A percentile compares a stretch with the other conserved stretches of the same genome.
Evolutionary conservation across 2,113 vertebrate species (phyloP).

Genomic region (Anthoscopus minutus): DNA sequence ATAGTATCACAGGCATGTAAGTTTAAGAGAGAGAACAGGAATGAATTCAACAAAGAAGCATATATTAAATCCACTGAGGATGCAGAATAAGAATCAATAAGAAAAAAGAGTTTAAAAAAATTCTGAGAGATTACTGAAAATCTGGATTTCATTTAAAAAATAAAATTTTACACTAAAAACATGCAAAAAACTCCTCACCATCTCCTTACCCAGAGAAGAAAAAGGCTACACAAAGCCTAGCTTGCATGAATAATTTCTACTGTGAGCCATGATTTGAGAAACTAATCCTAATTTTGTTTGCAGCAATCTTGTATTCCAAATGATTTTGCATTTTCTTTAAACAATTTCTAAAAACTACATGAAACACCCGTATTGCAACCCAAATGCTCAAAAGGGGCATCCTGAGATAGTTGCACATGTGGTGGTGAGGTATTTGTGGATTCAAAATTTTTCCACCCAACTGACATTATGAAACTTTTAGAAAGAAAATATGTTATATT

Average conservation of each 20-base stretch:
- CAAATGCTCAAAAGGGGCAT: background rate
- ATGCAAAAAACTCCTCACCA: background rate
- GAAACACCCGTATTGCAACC: background rate
- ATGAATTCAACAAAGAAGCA: background rate
- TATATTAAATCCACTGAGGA: background rate
- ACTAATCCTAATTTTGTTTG: background rate
- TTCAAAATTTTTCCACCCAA: background rate
- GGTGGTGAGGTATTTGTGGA: background rate
- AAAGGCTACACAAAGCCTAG: background rate
- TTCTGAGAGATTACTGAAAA: background rate
- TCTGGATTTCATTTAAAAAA: background rate
- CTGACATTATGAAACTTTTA: background rate
- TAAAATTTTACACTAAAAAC: background rate
- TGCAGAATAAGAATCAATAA: background rate
- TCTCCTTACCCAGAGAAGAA: background rate
- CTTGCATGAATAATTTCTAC: background rate
- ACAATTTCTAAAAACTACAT: background rate
- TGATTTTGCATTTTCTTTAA: background rate
- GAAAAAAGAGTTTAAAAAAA: background rate
- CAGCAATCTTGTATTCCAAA: background rate
- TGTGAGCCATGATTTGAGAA: background rate
- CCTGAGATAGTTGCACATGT: background rate
- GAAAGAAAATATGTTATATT: background rate
- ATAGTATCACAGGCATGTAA: background rate
- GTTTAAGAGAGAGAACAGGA: background rate